Percentiles rank a stretch among this genome's conserved stretches.
phyloP scores from a whole-genome alignment of 2,888 invertebrate genomes.

The Pelosia muscerda region DNA sequence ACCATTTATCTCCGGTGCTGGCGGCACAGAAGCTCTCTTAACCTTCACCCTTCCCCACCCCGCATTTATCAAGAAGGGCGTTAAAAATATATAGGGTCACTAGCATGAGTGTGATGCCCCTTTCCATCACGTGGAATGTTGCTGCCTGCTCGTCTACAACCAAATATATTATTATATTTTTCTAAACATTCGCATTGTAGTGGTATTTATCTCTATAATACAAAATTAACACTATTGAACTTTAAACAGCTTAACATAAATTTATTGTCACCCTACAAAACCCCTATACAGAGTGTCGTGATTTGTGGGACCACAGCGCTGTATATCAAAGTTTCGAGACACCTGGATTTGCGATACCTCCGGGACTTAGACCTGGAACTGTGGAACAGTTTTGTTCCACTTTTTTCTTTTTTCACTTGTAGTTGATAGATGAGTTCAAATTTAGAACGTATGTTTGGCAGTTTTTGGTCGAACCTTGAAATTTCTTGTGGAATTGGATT shows the following conservation, averaged over 20 bases:
- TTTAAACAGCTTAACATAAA: conserved; percentile 11
- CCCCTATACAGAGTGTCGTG: conserved; percentile 60
- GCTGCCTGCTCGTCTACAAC: too few species aligned
- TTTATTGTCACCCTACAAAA: conserved; percentile 37
- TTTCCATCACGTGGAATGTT: too few species aligned
- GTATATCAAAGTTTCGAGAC: conserved; percentile 58
- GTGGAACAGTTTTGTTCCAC: conserved; percentile 35
- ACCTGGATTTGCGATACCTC: conserved; percentile 56
- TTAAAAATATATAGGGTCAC: too few species aligned
- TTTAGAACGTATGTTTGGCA: conserved; percentile 32
- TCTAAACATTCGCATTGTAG: too few species aligned
- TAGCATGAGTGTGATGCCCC: too few species aligned
- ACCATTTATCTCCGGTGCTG: too few species aligned
- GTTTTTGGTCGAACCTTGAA: conserved; percentile 6
- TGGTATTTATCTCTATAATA: neutral
- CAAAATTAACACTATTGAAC: neutral
- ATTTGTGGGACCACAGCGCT: conserved; percentile 58
- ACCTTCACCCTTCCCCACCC: too few species aligned
- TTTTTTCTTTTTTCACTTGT: conserved; percentile 25
- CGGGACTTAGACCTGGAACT: conserved; percentile 34
- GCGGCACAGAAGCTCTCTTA: too few species aligned
- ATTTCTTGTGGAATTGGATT: neutral
- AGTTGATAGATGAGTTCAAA: conserved; percentile 39
- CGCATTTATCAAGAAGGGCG: too few species aligned
- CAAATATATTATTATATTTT: too few species aligned